Evolutionary conservation across 1,140 invertebrate genomes (phyloP).

Genomic region (Papilio polytes): DNA sequence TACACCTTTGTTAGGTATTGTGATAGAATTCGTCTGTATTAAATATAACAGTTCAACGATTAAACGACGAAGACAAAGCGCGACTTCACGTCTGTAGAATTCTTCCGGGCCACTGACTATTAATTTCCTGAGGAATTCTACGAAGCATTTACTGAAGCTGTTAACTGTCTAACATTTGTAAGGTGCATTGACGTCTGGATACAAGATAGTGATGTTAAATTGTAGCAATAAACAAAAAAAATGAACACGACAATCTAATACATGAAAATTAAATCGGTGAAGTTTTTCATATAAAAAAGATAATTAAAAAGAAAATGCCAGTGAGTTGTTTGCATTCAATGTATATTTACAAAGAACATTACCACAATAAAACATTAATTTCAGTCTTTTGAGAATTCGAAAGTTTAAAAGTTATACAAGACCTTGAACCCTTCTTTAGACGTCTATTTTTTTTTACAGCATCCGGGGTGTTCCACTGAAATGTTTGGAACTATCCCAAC

Average conservation of each 20-base stretch:
- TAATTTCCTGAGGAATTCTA: constrained; percentile 19
- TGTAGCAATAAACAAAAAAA: too few relatives aligned
- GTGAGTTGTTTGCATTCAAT: too few relatives aligned
- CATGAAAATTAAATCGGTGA: too few relatives aligned
- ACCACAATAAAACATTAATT: too few relatives aligned
- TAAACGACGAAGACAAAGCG: constrained; percentile 14
- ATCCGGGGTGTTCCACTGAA: background rate
- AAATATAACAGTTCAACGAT: constrained; percentile 1
- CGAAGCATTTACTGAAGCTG: background rate
- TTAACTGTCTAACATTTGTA: background rate
- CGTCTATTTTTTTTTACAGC: background rate
- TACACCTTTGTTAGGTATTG: background rate
- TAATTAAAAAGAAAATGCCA: too few relatives aligned
- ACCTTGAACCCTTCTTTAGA: too few relatives aligned
- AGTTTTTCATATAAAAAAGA: too few relatives aligned
- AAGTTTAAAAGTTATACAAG: too few relatives aligned
- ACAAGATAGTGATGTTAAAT: background rate
- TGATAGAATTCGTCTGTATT: background rate
- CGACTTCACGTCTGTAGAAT: constrained; percentile 5
- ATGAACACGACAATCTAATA: too few relatives aligned
- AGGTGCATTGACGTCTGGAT: background rate
- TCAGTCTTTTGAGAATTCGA: too few relatives aligned
- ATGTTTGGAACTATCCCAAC: background rate
- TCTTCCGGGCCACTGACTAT: constrained; percentile 3
- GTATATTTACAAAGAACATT: too few relatives aligned